phyloP scores from a whole-genome alignment of 2,113 vertebrate genomes.

The Hystrix brachyura region DNA sequence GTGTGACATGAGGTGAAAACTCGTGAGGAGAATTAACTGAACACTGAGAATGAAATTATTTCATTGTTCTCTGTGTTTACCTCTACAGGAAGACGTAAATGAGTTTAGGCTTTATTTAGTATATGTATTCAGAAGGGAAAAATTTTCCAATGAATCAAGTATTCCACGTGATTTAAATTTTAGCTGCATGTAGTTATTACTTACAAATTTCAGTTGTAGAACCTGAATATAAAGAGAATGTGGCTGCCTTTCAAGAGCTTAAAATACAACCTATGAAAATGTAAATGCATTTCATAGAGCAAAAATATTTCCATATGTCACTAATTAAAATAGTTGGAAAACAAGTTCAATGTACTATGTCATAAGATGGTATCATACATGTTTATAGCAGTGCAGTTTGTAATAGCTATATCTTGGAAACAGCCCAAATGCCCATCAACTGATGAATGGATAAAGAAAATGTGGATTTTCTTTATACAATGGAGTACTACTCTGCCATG shows the following conservation, averaged over 20 bases:
- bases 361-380: neutral
- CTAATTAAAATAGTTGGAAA: neutral
- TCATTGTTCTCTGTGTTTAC: neutral
- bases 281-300: neutral
- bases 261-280: neutral
- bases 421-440: too few species aligned
- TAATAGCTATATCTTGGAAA: too few species aligned
- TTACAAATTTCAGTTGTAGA: neutral
- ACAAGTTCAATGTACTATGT: neutral
- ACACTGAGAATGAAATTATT: neutral
- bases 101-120: neutral
- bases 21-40: neutral
- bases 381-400: neutral
- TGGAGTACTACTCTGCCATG: too few species aligned
- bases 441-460: too few species aligned
- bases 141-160: neutral
- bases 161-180: neutral
- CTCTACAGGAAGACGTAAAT: neutral
- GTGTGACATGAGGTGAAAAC: neutral
- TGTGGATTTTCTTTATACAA: too few species aligned
- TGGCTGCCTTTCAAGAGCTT: neutral
- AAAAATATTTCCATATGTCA: neutral
- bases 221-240: neutral
- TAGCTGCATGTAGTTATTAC: neutral
- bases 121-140: neutral